Evolutionary conservation across 2,797 vertebrate genomes (phyloP), one percentile per base, ranked within the genome.

Genomic region (Periophthalmus magnuspinnatus): DNA sequence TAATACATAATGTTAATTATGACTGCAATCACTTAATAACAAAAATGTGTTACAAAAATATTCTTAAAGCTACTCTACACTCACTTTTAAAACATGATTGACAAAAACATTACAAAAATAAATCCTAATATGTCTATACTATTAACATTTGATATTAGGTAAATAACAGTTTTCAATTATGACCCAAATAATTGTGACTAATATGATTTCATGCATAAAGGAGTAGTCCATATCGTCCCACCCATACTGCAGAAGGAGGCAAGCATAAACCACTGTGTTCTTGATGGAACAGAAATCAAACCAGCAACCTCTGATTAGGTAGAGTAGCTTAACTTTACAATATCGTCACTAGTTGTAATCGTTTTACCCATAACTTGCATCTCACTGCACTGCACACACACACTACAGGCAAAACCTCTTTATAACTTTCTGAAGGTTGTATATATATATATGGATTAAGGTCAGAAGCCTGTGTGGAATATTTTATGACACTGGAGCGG

Each of bases 391-490:
- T 24, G 52, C 48, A 6, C 17, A 2, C 47, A 19, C 17, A 2
- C 47, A 50, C 48, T 6, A 50, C 47, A 32, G 2, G 38, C 38
- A 41, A 41, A 67, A 48, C 45, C 32, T 10, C n/a, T 47, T 2
- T 11, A 21, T 32, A 72, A 60, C 24, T 28, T 16, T 19, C 33
- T 68, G 59, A 24, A 54, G 57, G 19, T 50, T 32, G 54, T 59
- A 67, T 52, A 41, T n/a, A n/a, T 38, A 41, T 19, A 41, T 19
- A 13, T 48, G 8, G 38, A 64, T 59, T 59, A 60, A 38, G 54
- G n/a, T 56, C 59, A 13, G 54, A 65, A 14, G n/a, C 19, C 11
- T 69, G 24, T 70, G 33, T 41, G 70, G 24, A 70, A 73, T 24
- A 65, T 50, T 50, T 13, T 41, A 52, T 73, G 41, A 47, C 14